These are phyloP conservation scores for Hermaeophaga mercurialis DNA, from an alignment of 2,888 invertebrate species.

Conservation along the genomic window DNA sequence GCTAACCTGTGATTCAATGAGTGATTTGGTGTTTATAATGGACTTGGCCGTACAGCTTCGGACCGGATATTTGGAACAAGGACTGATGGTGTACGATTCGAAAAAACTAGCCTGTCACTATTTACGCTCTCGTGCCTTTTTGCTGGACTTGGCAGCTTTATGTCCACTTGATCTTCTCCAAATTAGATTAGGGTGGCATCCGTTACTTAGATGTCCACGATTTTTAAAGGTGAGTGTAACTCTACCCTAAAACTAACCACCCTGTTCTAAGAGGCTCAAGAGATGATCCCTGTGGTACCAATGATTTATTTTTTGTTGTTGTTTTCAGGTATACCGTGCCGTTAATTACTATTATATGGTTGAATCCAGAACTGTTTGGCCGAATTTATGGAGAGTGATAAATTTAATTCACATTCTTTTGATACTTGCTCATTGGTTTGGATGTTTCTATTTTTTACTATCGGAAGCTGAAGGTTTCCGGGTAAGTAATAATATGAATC, in stretches of 20 bases:
- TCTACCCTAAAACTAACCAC: background rate
- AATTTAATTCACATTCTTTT: conserved; percentile 94
- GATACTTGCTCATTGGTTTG: conserved; percentile 96
- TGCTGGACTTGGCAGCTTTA: conserved; percentile 81
- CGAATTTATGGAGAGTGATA: conserved; percentile 94
- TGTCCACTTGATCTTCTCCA: conserved; percentile 88
- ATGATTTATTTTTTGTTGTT: background rate
- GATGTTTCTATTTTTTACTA: conserved; percentile 94
- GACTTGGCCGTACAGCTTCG: conserved; percentile 91
- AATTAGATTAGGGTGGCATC: conserved; percentile 77
- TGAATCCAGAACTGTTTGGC: conserved; percentile 93
- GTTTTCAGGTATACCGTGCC: conserved; percentile 82
- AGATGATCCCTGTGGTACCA: background rate
- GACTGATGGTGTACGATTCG: conserved; percentile 89
- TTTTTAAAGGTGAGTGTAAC: conserved; percentile 74
- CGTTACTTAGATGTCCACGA: conserved; percentile 85
- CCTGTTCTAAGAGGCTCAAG: no score
- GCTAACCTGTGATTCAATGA: conserved; percentile 82
- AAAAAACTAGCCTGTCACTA: conserved; percentile 90
- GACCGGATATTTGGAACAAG: conserved; percentile 94
- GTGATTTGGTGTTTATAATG: conserved; percentile 84
- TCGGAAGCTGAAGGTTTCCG: conserved; percentile 89
- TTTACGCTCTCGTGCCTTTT: conserved; percentile 80
- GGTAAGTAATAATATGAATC: no score
- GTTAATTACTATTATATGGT: conserved; percentile 95